Conservation (phyloP, 2,888 invertebrate genomes). For the Troides oblongomaculatus region DNA sequence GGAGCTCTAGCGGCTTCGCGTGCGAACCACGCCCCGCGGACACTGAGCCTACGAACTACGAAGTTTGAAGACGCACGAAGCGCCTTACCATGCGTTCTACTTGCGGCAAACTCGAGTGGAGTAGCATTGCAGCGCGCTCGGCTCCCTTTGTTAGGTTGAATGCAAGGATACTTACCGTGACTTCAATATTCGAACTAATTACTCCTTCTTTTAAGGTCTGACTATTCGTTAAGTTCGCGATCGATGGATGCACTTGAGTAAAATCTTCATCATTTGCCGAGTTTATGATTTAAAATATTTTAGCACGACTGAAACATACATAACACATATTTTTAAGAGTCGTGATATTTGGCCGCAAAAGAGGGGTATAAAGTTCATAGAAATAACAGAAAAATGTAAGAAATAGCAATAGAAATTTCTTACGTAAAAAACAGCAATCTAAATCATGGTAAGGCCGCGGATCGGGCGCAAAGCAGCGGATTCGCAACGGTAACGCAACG, state of each 20-base stretch:
- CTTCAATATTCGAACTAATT: neutral
- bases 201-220: neutral
- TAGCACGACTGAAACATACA: neutral
- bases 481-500: constrained; percentile 16
- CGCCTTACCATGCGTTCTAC: constrained; percentile 18
- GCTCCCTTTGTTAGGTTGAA: neutral
- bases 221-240: neutral
- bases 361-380: neutral
- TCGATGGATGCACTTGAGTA: neutral
- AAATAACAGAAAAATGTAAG: neutral
- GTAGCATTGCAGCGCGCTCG: neutral
- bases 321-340: neutral
- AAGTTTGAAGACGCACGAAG: constrained; percentile 23
- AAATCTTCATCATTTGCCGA: neutral
- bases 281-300: neutral
- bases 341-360: neutral
- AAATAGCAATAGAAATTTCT: neutral
- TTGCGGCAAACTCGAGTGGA: neutral
- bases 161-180: neutral
- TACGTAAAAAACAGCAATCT: constrained; percentile 1
- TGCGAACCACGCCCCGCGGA: constrained; percentile 35
- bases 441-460: constrained; percentile 17
- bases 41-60: constrained; percentile 33
- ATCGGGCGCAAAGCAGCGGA: constrained; percentile 7
- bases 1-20: constrained; percentile 44